Percentiles rank a stretch among this genome's conserved stretches.
phyloP scores from a whole-genome alignment of 2,113 vertebrate genomes.

The Parotia lawesii region DNA sequence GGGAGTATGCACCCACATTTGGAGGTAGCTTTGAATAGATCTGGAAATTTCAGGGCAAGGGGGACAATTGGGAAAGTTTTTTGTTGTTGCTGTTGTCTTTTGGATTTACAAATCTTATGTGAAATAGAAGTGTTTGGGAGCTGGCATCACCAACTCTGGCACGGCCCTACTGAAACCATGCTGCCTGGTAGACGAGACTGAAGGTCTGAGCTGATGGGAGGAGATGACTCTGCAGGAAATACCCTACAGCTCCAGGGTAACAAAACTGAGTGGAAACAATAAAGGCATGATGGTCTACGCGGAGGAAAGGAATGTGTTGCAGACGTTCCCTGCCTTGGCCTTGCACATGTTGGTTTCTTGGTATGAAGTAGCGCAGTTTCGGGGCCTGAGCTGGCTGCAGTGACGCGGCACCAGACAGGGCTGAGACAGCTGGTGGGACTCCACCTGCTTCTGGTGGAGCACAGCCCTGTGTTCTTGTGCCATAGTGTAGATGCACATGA shows the following conservation, averaged over 20 bases:
- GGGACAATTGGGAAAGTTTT: fast-evolving
- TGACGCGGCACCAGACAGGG: fast-evolving
- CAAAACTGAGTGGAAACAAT: slow-evolving; percentile 24
- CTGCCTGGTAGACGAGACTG: neutral
- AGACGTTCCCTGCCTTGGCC: neutral
- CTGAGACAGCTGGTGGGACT: neutral
- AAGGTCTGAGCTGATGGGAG: neutral
- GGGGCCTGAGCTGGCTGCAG: neutral
- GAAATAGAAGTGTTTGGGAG: neutral
- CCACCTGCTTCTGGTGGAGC: neutral
- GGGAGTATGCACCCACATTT: neutral
- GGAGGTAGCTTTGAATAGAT: neutral
- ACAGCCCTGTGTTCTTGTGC: neutral
- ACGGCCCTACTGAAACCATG: neutral
- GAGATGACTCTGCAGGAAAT: slow-evolving; percentile 44
- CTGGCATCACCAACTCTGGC: neutral
- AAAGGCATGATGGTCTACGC: neutral
- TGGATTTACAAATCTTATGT: neutral
- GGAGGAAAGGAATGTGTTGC: neutral
- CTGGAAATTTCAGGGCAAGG: neutral
- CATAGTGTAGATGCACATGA: fast-evolving
- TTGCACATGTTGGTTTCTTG: neutral
- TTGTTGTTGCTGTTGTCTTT: neutral
- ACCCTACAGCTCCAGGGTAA: slow-evolving; percentile 24
- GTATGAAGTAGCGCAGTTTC: neutral